Conservation (phyloP, 1,140 invertebrate species). For the Diuraphis noxia region DNA sequence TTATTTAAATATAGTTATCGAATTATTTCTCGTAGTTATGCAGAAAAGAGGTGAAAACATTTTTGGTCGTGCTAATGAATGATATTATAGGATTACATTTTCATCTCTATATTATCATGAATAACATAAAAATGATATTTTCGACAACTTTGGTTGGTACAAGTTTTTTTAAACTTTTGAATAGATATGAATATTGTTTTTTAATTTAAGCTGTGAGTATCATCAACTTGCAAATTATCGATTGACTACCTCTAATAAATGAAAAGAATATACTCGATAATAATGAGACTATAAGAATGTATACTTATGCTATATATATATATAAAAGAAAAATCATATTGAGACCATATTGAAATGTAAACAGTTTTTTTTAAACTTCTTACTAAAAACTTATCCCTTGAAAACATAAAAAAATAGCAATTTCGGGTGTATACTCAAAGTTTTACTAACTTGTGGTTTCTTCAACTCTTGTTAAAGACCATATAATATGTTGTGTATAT, state of each 20-base stretch:
- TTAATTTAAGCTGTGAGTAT: neutral
- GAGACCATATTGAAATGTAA: neutral
- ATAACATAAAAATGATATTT: neutral
- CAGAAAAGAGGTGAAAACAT: constrained; percentile 4
- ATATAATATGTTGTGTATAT: neutral
- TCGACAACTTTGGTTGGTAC: neutral
- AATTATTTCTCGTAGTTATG: neutral
- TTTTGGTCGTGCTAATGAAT: constrained; percentile 32
- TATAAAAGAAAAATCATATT: neutral
- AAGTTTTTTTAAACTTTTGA: neutral
- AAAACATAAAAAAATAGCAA: constrained; percentile 5
- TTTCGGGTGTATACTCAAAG: neutral
- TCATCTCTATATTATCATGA: neutral
- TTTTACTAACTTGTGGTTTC: neutral
- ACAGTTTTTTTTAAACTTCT: constrained; percentile 18
- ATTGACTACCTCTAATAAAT: neutral
- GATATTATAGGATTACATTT: constrained; percentile 25
- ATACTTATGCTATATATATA: neutral
- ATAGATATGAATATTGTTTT: neutral
- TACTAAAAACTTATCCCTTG: neutral
- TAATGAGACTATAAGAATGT: neutral
- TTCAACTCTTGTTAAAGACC: neutral
- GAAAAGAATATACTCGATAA: neutral
- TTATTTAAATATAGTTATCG: constrained; percentile 1
- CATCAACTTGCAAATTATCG: constrained; percentile 1